Evolutionary conservation across 2,888 invertebrate species (phyloP), one percentile per base, ranked within the genome.

Genomic region (Caradrina clavipalpis): DNA sequence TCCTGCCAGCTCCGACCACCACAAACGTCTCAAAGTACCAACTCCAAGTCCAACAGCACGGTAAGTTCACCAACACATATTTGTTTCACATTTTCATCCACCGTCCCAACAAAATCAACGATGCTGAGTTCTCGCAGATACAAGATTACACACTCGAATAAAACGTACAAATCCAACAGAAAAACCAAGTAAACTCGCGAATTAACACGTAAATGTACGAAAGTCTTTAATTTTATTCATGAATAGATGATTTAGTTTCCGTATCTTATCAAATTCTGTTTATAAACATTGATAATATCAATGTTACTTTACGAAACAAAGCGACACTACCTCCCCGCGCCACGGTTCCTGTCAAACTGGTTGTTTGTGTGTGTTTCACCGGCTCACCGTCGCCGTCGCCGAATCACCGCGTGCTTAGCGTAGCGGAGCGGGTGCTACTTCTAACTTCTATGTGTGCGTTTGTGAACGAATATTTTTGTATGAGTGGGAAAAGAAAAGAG

Each of bases 31-130:
- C 74, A 85, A 86, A 88, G 82, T 83, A 81, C 80, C 69, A 75
- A 81, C 85, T 78, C 76, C 81, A 76, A 83, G 83, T 79, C 85
- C 87, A 87, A 88, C 86, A 88, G 88, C 86, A 84, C 83, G 71
- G 82, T 88, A 87, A 88, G 91, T 92, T 92, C 91, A 93, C 90
- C 85, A 87, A 85, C 77, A 89, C 90, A 92, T 88, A 90, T 91
- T 92, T 91, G 89, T 91, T 89, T 94, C 94, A 95, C 95, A 95
- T 95, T 94, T 95, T 95, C 90, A 92, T 91, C 91, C 92, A 93
- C 90, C 89, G 94, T 91, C 92, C 88, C 85, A 90, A 90, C 88
- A 85, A 90, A 90, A 88, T 88, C 86, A 88, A 89, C 89, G 89
- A 89, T 87, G 89, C 90, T 82, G 89, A 91, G 92, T 94, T 93